These are phyloP conservation scores for Mugil cephalus DNA, from an alignment of 2,113 vertebrate species.

Conservation along the genomic window DNA sequence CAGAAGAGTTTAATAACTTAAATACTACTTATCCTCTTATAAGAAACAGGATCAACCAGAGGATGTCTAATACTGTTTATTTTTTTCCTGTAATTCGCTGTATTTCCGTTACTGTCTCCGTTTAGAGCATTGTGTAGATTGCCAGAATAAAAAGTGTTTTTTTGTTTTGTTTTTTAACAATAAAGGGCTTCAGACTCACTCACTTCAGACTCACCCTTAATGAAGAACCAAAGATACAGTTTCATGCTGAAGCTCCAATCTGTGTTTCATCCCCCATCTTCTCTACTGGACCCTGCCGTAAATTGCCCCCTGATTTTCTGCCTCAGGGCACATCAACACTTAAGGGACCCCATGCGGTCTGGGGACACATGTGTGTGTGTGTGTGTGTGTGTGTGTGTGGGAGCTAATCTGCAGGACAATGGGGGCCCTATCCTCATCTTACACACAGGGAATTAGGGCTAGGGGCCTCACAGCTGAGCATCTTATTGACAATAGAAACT, in stretches of 20 bases:
- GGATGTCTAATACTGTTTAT: not conserved
- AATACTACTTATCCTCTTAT: no score
- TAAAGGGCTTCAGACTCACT: slow-evolving; percentile 3
- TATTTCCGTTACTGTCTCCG: not conserved
- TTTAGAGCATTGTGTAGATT: not conserved
- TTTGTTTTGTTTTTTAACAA: not conserved
- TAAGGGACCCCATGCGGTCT: slow-evolving; percentile 77
- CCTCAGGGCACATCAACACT: slow-evolving; percentile 83
- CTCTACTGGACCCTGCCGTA: slow-evolving; percentile 61
- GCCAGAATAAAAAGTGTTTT: not conserved
- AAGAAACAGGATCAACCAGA: not conserved
- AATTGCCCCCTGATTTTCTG: slow-evolving; percentile 84
- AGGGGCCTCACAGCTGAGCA: slow-evolving; percentile 77
- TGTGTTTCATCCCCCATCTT: slow-evolving; percentile 46
- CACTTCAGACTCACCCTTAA: slow-evolving; percentile 21
- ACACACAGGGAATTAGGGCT: slow-evolving; percentile 67
- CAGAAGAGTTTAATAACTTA: not conserved
- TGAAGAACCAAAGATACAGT: slow-evolving; percentile 32
- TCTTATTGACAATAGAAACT: slow-evolving; percentile 67
- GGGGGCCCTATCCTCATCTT: slow-evolving; percentile 56
- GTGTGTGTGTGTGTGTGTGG: slow-evolving; percentile 42
- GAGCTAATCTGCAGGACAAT: slow-evolving; percentile 80
- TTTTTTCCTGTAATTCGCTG: not conserved
- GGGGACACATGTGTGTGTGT: slow-evolving; percentile 40
- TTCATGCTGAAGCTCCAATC: slow-evolving; percentile 44